These are phyloP conservation scores for Xanthia togata DNA, from an alignment of 2,888 invertebrate species.

Conservation along the genomic window DNA sequence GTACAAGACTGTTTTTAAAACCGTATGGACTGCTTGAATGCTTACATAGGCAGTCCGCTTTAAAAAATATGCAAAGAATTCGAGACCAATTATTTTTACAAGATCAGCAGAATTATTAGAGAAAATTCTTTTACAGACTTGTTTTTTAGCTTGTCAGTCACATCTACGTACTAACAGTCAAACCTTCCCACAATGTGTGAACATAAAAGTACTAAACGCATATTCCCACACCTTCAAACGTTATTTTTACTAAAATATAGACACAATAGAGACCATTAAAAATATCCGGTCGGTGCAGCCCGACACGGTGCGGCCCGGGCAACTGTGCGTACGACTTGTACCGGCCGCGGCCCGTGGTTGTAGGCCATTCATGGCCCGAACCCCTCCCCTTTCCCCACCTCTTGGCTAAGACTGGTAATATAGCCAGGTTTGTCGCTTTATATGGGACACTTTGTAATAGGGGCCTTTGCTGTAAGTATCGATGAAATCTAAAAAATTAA, in stretches of 20 bases:
- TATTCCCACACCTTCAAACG: background rate
- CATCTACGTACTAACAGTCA: background rate
- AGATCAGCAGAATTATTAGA: background rate
- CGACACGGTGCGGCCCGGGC: conserved; percentile 2
- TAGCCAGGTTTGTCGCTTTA: conserved; percentile 26
- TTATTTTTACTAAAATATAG: conserved; percentile 42
- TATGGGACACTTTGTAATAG: background rate
- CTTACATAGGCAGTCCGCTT: background rate
- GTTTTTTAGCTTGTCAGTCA: background rate
- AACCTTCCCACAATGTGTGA: background rate
- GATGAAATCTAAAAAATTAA: background rate
- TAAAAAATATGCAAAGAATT: background rate
- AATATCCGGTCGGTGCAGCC: conserved; percentile 48
- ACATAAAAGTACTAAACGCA: conserved; percentile 21
- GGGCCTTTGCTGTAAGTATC: background rate
- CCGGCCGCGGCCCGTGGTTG: conserved; percentile 33
- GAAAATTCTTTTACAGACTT: background rate
- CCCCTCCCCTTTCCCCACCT: background rate
- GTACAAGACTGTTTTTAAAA: no score
- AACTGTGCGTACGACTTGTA: conserved; percentile 44
- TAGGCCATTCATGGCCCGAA: conserved; percentile 55
- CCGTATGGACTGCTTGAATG: accelerated
- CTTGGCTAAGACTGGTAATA: conserved; percentile 31
- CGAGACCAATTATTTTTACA: background rate
- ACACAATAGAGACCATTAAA: conserved; percentile 56